Evolutionary conservation across 2,113 vertebrate genomes (phyloP).

Genomic region (Hassar affinis): DNA sequence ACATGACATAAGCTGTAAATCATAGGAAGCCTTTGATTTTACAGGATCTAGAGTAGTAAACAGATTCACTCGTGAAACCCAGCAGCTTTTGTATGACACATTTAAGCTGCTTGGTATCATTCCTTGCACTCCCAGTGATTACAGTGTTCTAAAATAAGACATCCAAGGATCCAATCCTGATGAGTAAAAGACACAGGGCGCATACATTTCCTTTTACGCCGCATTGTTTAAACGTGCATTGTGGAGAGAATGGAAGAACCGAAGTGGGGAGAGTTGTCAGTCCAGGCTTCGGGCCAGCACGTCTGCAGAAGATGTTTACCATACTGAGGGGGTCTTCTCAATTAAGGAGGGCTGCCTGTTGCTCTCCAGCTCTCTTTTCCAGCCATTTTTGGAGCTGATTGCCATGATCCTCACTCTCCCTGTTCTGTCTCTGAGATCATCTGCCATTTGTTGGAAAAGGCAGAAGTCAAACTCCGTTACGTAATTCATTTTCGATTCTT

Average conservation of each 20-base stretch:
- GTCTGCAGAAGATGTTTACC: conserved; percentile 70
- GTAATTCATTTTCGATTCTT: conserved; percentile 56
- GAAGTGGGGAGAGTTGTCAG: conserved; percentile 61
- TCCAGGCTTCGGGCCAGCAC: conserved; percentile 61
- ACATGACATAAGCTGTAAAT: conserved; percentile 11
- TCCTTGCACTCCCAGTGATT: conserved; percentile 15
- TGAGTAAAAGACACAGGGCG: conserved; percentile 49
- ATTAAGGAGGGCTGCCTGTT: conserved; percentile 60
- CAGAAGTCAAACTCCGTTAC: conserved; percentile 69
- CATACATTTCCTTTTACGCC: conserved; percentile 79
- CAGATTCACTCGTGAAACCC: not conserved
- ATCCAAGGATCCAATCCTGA: conserved; percentile 20
- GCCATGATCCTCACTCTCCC: conserved; percentile 64
- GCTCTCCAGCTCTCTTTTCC: conserved; percentile 59
- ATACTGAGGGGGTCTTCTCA: conserved; percentile 60
- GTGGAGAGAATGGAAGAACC: conserved; percentile 66
- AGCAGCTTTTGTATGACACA: conserved; percentile 12
- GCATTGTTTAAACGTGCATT: conserved; percentile 67
- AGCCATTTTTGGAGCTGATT: conserved; percentile 78
- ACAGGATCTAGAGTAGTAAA: not conserved
- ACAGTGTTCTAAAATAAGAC: conserved; percentile 22
- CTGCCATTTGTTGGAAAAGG: conserved; percentile 72
- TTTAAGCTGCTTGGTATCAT: not conserved
- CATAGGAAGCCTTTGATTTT: not conserved
- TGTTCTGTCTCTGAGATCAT: conserved; percentile 53